Evolutionary conservation across 2,888 invertebrate genomes (phyloP).

Genomic region (Pinctada fucata): DNA sequence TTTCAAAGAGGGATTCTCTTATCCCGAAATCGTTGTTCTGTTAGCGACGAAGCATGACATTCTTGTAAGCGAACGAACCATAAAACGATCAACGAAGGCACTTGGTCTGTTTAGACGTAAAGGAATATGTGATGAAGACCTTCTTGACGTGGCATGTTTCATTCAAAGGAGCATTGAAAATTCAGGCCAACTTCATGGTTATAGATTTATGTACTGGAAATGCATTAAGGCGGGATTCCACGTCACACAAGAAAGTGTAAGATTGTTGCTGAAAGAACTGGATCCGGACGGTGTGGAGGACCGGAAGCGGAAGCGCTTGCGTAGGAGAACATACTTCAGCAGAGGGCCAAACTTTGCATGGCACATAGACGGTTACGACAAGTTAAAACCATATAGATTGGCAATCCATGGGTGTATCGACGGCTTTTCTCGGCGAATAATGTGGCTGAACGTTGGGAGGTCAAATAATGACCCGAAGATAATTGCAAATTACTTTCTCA

Average conservation of each 20-base stretch:
- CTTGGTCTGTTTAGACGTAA: slow-evolving; percentile 1
- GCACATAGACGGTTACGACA: slow-evolving; percentile 29
- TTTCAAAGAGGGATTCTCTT: slow-evolving; percentile 6
- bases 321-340: slow-evolving; percentile 7
- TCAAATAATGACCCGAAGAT: slow-evolving; percentile 21
- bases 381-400: slow-evolving; percentile 24
- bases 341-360: slow-evolving; percentile 17
- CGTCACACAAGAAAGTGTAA: slow-evolving; percentile 15
- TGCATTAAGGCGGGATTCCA: slow-evolving; percentile 18
- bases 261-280: neutral
- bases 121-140: slow-evolving; percentile 11
- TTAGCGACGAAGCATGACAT: neutral
- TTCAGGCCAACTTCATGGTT: slow-evolving; percentile 30
- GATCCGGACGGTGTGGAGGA: slow-evolving; percentile 6
- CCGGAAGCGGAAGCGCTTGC: neutral
- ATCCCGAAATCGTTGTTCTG: neutral
- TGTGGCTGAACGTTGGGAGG: slow-evolving; percentile 21
- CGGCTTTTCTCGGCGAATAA: slow-evolving; percentile 20
- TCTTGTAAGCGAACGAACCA: slow-evolving; percentile 4
- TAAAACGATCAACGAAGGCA: neutral
- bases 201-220: slow-evolving; percentile 37
- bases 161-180: slow-evolving; percentile 6
- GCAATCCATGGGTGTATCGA: slow-evolving; percentile 23
- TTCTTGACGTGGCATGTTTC: slow-evolving; percentile 20
- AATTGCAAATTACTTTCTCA: slow-evolving; percentile 26